These are phyloP conservation scores for Daphoenositta chrysoptera DNA, from an alignment of 2,113 vertebrate species.

Conservation along the genomic window DNA sequence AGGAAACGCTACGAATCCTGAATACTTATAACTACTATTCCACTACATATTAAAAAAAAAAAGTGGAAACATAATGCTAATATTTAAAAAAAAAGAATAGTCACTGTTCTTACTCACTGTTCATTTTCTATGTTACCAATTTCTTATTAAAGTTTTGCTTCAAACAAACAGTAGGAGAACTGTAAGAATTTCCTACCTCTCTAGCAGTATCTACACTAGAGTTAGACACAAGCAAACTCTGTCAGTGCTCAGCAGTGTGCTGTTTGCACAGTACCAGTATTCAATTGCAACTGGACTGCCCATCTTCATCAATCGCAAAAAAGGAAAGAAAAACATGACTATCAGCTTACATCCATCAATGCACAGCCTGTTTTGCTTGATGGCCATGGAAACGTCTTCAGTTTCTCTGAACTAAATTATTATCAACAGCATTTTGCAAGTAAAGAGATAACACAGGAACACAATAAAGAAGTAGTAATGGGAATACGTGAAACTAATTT, in stretches of 20 bases:
- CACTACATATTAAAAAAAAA: not conserved
- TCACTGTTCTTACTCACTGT: not conserved
- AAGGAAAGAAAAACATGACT: not conserved
- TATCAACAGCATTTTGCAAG: not conserved
- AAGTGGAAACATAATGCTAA: not conserved
- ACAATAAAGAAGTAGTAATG: not conserved
- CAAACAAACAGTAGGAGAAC: not conserved
- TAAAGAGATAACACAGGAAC: conserved; percentile 1
- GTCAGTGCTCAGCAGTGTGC: not conserved
- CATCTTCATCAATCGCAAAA: conserved; percentile 4
- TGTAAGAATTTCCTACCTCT: not conserved
- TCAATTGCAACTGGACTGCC: not conserved
- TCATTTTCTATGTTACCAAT: not conserved
- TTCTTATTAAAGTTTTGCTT: not conserved
- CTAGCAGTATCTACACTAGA: not conserved
- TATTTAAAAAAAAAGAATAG: not conserved
- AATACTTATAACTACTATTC: not conserved
- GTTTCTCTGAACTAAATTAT: not conserved
- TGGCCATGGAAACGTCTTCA: not conserved
- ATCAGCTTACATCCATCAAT: not conserved
- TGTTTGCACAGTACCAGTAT: not conserved
- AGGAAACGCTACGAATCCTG: not conserved
- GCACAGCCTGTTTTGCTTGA: not conserved
- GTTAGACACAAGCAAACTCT: not conserved
- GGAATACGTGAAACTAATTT: conserved; percentile 42